Evolutionary conservation across 2,113 vertebrate genomes (phyloP).

Genomic region (Aplodontia rufa): DNA sequence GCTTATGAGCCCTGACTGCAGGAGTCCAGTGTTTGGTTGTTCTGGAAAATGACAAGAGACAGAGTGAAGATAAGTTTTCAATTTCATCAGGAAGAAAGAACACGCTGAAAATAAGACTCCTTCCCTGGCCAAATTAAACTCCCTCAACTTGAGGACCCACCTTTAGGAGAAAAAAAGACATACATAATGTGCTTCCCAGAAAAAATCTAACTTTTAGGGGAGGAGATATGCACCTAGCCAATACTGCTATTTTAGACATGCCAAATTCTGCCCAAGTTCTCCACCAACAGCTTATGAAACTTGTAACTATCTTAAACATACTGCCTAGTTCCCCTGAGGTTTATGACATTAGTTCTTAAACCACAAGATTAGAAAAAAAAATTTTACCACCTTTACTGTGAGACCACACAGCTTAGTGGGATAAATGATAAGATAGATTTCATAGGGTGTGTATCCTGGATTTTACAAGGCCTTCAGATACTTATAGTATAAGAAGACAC

Average conservation of each 20-base stretch:
- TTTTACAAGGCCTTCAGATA: not conserved
- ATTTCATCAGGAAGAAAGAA: not conserved
- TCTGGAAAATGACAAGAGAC: slow-evolving; percentile 81
- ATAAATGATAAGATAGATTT: not conserved
- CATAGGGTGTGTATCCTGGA: not conserved
- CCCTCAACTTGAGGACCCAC: not conserved
- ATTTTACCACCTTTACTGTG: not conserved
- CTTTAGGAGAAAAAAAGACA: not conserved
- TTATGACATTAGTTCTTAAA: not conserved
- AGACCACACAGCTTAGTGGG: not conserved
- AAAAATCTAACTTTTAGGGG: not conserved
- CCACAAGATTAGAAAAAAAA: slow-evolving; percentile 13
- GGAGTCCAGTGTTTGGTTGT: slow-evolving; percentile 93
- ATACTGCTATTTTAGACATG: not conserved
- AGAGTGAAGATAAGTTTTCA: not conserved
- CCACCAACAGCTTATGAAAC: not conserved
- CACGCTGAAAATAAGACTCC: fast-evolving
- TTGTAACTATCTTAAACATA: not conserved
- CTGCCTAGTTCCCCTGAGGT: not conserved
- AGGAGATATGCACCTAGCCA: not conserved
- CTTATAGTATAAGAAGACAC: not conserved
- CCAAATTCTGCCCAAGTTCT: not conserved
- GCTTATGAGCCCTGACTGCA: slow-evolving; percentile 96
- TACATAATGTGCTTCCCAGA: not conserved
- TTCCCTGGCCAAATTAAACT: fast-evolving